These are phyloP conservation scores for Trematomus loennbergii DNA, from an alignment of 2,113 vertebrate genomes.

Conservation along the genomic window DNA sequence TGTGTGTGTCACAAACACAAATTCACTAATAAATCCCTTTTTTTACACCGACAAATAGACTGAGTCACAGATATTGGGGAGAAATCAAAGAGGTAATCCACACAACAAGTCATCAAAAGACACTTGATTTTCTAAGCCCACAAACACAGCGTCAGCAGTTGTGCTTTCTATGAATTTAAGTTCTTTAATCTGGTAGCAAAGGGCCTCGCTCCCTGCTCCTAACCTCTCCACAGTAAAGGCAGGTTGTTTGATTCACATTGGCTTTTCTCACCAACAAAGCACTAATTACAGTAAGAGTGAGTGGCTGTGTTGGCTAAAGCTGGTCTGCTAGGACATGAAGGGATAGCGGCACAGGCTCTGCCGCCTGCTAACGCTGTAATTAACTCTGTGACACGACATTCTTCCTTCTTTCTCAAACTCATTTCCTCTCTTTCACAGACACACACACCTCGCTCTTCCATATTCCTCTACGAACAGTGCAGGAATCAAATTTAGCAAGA, in stretches of 20 bases:
- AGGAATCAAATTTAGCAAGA: slow-evolving; percentile 59
- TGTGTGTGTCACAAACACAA: slow-evolving; percentile 13
- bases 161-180: slow-evolving; percentile 63
- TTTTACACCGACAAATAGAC: slow-evolving; percentile 28
- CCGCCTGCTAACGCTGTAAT: slow-evolving; percentile 66
- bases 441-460: slow-evolving; percentile 1
- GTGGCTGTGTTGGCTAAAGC: slow-evolving; percentile 70
- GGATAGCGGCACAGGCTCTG: slow-evolving; percentile 54
- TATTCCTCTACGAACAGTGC: not conserved
- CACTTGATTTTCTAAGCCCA: slow-evolving; percentile 57
- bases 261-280: slow-evolving; percentile 75
- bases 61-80: not conserved
- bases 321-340: slow-evolving; percentile 68
- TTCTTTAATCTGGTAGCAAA: slow-evolving; percentile 71
- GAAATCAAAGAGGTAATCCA: slow-evolving; percentile 44
- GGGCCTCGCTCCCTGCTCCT: slow-evolving; percentile 56
- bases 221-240: slow-evolving; percentile 53
- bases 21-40: slow-evolving; percentile 33
- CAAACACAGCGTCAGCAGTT: slow-evolving; percentile 66
- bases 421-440: not conserved
- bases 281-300: slow-evolving; percentile 77
- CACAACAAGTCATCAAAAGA: slow-evolving; percentile 60
- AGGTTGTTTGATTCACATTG: slow-evolving; percentile 58
- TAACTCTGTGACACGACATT: slow-evolving; percentile 71
- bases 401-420: slow-evolving; percentile 19